A percentile compares a stretch with the other conserved stretches of the same genome.
phyloP scores from a whole-genome alignment of 2,797 vertebrate genomes.

The Clarias fuscus region DNA sequence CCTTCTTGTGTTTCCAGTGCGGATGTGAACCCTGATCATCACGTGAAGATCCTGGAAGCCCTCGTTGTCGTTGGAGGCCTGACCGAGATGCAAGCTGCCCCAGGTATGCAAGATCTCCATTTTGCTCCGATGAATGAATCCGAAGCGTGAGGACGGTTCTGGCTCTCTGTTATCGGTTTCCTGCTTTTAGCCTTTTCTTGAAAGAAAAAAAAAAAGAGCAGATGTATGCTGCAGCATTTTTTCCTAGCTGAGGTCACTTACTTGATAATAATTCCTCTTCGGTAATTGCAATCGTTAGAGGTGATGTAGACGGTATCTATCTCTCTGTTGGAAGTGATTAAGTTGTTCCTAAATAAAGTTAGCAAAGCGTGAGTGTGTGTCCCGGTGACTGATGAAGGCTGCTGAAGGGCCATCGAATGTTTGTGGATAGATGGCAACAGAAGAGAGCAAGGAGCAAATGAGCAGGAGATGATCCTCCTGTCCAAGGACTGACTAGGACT shows the following conservation, averaged over 20 bases:
- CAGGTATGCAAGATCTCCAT: conserved; percentile 69
- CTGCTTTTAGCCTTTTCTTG: background rate
- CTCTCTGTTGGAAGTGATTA: conserved; percentile 30
- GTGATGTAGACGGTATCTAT: background rate
- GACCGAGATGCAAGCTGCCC: conserved; percentile 72
- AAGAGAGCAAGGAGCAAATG: conserved; percentile 32
- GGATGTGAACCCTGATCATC: conserved; percentile 74
- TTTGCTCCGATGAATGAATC: background rate
- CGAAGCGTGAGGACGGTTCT: background rate
- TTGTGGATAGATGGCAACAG: conserved; percentile 32
- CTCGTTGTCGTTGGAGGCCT: conserved; percentile 72
- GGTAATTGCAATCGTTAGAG: conserved; percentile 24
- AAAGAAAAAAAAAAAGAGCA: background rate
- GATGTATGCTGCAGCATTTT: background rate
- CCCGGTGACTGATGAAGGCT: conserved; percentile 19
- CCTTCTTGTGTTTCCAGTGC: conserved; percentile 58
- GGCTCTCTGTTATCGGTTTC: background rate
- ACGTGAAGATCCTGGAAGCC: conserved; percentile 76
- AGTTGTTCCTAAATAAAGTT: conserved; percentile 32
- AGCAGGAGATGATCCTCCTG: conserved; percentile 32
- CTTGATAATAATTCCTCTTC: conserved; percentile 17
- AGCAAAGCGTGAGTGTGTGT: conserved; percentile 18
- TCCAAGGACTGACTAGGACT: conserved; percentile 35
- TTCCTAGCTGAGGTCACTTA: conserved; percentile 35
- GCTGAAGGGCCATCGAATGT: conserved; percentile 23